phyloP scores from a whole-genome alignment of 2,113 vertebrate species.

The Morone saxatilis region DNA sequence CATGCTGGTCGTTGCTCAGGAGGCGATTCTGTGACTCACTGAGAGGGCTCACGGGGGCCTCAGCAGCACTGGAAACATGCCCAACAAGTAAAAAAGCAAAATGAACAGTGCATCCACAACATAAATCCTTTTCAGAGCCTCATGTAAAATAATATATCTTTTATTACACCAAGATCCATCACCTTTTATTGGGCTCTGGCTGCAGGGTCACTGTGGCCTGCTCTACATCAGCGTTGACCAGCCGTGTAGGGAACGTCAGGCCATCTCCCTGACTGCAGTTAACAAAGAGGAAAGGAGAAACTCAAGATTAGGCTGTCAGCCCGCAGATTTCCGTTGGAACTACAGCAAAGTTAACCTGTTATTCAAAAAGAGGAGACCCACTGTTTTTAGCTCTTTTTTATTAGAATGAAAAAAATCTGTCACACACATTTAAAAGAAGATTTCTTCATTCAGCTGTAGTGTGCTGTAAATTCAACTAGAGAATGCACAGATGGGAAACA shows the following conservation, averaged over 20 bases:
- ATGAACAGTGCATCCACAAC: neutral
- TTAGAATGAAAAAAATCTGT: neutral
- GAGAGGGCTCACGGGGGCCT: conserved; percentile 87
- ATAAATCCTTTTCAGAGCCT: neutral
- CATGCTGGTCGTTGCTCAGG: conserved; percentile 87
- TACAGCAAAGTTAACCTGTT: neutral
- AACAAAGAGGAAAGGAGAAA: conserved; percentile 53
- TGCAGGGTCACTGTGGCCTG: conserved; percentile 87
- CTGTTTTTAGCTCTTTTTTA: neutral
- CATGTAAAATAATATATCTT: neutral
- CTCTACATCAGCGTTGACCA: conserved; percentile 91
- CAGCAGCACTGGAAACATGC: conserved; percentile 72
- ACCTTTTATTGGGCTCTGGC: conserved; percentile 90
- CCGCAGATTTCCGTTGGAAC: neutral
- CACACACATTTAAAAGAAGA: neutral
- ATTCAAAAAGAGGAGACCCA: neutral
- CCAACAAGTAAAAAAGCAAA: neutral
- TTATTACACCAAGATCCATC: conserved; percentile 7
- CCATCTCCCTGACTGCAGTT: conserved; percentile 92
- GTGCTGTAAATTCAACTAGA: neutral
- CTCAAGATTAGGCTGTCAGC: neutral
- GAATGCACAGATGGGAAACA: neutral
- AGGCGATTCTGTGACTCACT: conserved; percentile 93
- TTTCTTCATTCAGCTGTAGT: neutral
- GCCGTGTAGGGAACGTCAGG: conserved; percentile 91